Base-by-base conservation (phyloP, 1,140 invertebrate species). In the Ceratina calcarata region DNA sequence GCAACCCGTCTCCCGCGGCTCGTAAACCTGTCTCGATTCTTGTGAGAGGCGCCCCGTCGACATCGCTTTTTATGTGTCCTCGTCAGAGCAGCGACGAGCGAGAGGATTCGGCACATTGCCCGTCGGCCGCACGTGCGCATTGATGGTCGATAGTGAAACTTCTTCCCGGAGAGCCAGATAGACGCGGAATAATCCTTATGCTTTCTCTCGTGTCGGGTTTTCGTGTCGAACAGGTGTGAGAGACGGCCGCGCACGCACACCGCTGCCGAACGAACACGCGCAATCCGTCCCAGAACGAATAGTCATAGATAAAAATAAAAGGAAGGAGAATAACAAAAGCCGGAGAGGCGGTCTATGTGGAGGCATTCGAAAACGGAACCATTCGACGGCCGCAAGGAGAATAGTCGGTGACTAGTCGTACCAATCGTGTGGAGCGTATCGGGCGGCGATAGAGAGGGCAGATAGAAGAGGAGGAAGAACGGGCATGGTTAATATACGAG, bases 71-170 rank as follows among this genome's bases (percentile, higher is more conserved):
- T 67, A 57, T 69, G 70, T 49, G 49, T 49, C 22, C 73, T 58
- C 62, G n/a, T 32, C 70, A 7, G 37, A 67, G 24, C 53, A 64
- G 12, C 64, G 53, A 45, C 62, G 55, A 69, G 74, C 37, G 53
- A 77, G 57, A 61, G 57, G 58, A 78, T 78, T 78, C 75, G 77
- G 69, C 77, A 78, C 77, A 78, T 78, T 73, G 77, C 51, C 69
- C 77, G 51, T 78, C 51, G 69, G 51, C 22, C 51, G 77, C 78
- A 74, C 70, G 78, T 79, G 71, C 78, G 78, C 78, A 67, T 79
- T 72, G 71, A 79, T 79, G 51, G 78, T 66, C 76, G 69, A 72
- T 72, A 78, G 76, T 57, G 60, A 78, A 72, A 78, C 69, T 64
- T 69, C 68, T 72, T 78, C 51, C 45, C 37, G 37, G 37, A 71